A percentile compares a stretch with the other conserved stretches of the same genome.
phyloP scores from a whole-genome alignment of 2,797 vertebrate species.

The Lateolabrax maculatus region DNA sequence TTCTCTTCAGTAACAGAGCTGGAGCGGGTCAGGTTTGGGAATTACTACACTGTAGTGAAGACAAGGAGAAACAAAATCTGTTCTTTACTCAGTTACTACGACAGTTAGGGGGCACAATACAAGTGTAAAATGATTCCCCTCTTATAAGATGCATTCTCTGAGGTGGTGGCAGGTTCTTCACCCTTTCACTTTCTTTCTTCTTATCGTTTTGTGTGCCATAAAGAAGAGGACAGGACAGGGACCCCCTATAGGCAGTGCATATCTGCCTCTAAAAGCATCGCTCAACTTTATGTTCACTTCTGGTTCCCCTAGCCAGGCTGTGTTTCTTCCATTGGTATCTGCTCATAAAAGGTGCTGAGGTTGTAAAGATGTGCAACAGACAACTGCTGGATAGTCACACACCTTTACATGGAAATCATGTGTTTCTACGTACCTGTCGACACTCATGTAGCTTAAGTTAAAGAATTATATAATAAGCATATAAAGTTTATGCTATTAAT shows the following conservation, averaged over 20 bases:
- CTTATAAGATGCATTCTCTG: constrained; percentile 16
- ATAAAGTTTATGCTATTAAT: constrained; percentile 10
- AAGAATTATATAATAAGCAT: neutral
- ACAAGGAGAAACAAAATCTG: constrained; percentile 10
- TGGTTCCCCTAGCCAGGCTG: constrained; percentile 78
- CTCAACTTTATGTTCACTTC: constrained; percentile 86
- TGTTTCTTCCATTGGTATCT: constrained; percentile 86
- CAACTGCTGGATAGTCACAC: constrained; percentile 51
- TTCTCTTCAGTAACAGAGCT: constrained; percentile 16
- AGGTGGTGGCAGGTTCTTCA: constrained; percentile 42
- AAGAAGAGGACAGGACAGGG: constrained; percentile 62
- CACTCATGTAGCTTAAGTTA: neutral
- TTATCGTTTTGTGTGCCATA: constrained; percentile 60
- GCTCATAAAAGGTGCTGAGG: constrained; percentile 83
- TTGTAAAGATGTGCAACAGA: constrained; percentile 76
- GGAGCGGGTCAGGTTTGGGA: constrained; percentile 34
- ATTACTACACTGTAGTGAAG: constrained; percentile 28
- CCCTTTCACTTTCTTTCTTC: constrained; percentile 64
- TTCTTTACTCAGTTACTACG: neutral
- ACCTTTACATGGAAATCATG: constrained; percentile 56
- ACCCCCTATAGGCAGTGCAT: constrained; percentile 81
- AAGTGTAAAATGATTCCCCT: constrained; percentile 18
- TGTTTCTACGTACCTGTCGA: constrained; percentile 42
- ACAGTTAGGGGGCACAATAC: neutral
- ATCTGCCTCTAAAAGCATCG: constrained; percentile 85